phyloP scores from a whole-genome alignment of 2,113 vertebrate genomes.

The Thamnophis sirtalis region DNA sequence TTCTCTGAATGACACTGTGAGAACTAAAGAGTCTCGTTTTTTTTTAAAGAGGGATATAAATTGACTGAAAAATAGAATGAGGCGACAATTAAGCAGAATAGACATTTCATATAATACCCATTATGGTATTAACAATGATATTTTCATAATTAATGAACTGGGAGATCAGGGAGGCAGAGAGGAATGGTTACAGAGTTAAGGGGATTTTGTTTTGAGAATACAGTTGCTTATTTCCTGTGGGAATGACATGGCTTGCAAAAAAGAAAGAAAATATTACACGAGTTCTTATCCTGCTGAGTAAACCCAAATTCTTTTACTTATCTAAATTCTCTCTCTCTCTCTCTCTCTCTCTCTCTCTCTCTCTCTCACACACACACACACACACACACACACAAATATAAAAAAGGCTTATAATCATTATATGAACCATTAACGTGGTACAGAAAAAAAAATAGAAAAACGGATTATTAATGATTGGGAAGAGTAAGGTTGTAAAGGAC shows the following conservation, averaged over 20 bases:
- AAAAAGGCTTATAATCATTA: constrained; percentile 57
- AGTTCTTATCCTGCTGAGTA: constrained; percentile 65
- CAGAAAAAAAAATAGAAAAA: constrained; percentile 22
- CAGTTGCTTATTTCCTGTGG: constrained; percentile 66
- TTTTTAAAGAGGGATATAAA: constrained; percentile 78
- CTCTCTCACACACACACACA: constrained; percentile 41
- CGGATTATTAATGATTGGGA: not conserved
- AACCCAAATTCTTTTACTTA: constrained; percentile 63
- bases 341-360: not conserved
- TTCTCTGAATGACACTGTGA: constrained; percentile 84
- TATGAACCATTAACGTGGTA: constrained; percentile 59
- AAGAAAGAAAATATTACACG: constrained; percentile 60
- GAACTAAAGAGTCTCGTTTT: constrained; percentile 81
- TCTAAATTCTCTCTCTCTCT: constrained; percentile 58
- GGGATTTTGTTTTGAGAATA: constrained; percentile 53
- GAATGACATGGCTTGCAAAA: constrained; percentile 65
- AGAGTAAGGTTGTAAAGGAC: not conserved
- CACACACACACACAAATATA: constrained; percentile 61
- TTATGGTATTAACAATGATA: constrained; percentile 50
- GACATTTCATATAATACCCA: constrained; percentile 55
- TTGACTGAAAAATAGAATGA: constrained; percentile 77
- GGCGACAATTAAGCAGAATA: constrained; percentile 73
- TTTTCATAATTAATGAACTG: constrained; percentile 63
- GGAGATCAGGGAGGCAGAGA: not conserved
- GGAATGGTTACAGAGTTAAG: constrained; percentile 46